A percentile compares a stretch with the other conserved stretches of the same genome.
Conservation (phyloP, 2,113 vertebrate genomes). For the Indicator indicator region DNA sequence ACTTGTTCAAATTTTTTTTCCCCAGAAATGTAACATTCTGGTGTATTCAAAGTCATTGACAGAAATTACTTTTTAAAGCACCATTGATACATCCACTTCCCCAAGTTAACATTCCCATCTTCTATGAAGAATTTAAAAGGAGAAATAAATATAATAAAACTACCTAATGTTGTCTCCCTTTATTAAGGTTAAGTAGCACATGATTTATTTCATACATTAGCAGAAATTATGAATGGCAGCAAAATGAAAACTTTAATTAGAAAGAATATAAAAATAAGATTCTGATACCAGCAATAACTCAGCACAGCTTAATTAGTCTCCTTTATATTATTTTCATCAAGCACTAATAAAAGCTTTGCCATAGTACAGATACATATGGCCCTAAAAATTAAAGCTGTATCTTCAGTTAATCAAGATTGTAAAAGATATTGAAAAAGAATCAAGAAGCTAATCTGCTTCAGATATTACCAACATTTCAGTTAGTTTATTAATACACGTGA, state of each 20-base stretch:
- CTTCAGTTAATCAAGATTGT: neutral
- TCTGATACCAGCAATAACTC: neutral
- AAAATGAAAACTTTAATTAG: constrained; percentile 43
- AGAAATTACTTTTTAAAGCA: neutral
- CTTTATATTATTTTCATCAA: neutral
- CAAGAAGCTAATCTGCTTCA: neutral
- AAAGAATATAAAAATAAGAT: constrained; percentile 8
- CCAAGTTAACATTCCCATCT: neutral
- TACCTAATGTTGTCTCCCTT: neutral
- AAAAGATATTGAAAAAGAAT: neutral
- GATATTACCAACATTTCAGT: neutral
- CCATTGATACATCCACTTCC: neutral
- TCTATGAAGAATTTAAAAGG: neutral
- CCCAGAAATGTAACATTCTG: neutral
- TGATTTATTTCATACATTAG: constrained; percentile 3
- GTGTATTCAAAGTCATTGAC: neutral
- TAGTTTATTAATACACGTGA: neutral
- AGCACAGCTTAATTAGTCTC: neutral
- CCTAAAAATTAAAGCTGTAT: neutral
- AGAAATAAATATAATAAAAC: neutral
- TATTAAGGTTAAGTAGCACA: constrained; percentile 27
- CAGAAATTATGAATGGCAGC: constrained; percentile 11
- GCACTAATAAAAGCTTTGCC: neutral
- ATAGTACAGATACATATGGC: neutral
- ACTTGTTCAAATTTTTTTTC: neutral